Evolutionary conservation across 2,113 vertebrate species (phyloP).

Genomic region (Phalacrocorax carbo): DNA sequence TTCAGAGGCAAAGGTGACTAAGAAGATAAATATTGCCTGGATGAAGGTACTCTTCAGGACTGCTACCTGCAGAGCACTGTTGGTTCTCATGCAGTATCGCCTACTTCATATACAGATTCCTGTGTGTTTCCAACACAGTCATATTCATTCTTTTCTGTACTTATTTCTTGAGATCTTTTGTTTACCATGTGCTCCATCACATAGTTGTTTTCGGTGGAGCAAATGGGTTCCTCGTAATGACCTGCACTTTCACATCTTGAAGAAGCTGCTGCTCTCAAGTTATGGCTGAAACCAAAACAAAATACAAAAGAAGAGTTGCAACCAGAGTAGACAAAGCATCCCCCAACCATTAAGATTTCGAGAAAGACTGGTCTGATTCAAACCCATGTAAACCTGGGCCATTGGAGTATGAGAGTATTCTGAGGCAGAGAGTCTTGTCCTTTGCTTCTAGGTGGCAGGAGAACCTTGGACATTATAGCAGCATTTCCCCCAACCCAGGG

Average conservation of each 20-base stretch:
- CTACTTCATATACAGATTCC: slow-evolving; percentile 20
- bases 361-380: not conserved
- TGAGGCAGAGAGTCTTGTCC: not conserved
- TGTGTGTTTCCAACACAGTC: not conserved
- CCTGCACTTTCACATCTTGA: not conserved
- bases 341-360: not conserved
- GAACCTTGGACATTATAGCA: not conserved
- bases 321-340: not conserved
- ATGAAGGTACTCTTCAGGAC: not conserved
- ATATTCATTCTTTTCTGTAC: not conserved
- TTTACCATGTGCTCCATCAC: not conserved
- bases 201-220: not conserved
- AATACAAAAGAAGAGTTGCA: not conserved
- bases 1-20: not conserved
- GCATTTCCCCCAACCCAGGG: not conserved
- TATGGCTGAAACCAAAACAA: slow-evolving; percentile 24
- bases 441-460: not conserved
- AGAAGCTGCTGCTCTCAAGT: not conserved
- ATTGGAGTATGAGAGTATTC: not conserved
- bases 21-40: not conserved
- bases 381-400: not conserved
- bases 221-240: slow-evolving; percentile 32
- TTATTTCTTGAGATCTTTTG: not conserved
- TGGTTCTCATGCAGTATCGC: not conserved
- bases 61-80: not conserved